Base-by-base conservation (phyloP, 2,113 vertebrate genomes). In the Monopterus albus region DNA sequence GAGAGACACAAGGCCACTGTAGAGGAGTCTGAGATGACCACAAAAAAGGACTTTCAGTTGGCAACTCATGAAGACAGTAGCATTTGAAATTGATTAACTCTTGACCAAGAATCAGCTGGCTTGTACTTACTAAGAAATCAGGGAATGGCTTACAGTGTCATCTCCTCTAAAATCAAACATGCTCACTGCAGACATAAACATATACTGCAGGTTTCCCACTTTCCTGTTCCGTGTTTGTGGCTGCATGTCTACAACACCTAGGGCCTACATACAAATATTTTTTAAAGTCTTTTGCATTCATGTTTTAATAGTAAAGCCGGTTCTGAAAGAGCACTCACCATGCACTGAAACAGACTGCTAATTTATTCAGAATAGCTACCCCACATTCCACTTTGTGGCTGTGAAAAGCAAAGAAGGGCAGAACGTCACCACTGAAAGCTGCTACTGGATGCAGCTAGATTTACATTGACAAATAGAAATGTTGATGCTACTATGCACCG, bases 331-430 rank as follows among this genome's bases (percentile, higher is more conserved):
- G 60, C 2, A 77, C 75, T 85, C 79, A 87, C 31, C 53, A 62
- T 90, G 88, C 51, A 89, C 23, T 72, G 12, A 65, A 62, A 51
- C 81, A 55, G 64, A 90, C 56, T 78, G 50, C 58, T 46, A 83
- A 71, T 79, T 86, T 18, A 70, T 88, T 68, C 21, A 46, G 13
- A 46, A 39, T 50, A 20, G 71, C 4, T n/a, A 20, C 55, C 11
- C 4, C 51, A 52, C 20, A 55, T 61, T 68, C 25, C 25, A 47
- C 33, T 45, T 53, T 65, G 61, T 40, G 70, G 33, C 45, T 55
- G 45, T 28, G 52, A 46, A 68, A 75, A 67, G 45, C 42, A 53
- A 28, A 15, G 7, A 49, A 35, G 14, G 17, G 20, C 25, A 53
- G 59, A 43, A 20, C 36, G 39, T 28, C 58, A 33, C 6, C 12